A percentile compares a stretch with the other conserved stretches of the same genome.
Evolutionary conservation across 2,888 invertebrate genomes (phyloP).

Genomic region (Lepeophtheirus nordmannii): DNA sequence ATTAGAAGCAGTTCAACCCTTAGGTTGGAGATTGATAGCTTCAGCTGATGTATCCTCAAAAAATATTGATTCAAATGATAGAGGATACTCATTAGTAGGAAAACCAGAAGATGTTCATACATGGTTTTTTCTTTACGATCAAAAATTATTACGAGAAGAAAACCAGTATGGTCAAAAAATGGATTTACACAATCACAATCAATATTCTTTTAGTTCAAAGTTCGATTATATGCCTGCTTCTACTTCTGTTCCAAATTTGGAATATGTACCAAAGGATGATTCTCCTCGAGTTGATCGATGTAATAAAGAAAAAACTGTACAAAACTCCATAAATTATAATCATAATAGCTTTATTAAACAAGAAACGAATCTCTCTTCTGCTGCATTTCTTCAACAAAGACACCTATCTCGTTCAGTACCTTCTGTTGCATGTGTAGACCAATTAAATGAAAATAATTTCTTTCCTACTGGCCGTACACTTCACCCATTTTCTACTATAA

Average conservation of each 20-base stretch:
- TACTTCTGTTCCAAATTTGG: constrained; percentile 19
- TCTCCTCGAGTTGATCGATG: too few species aligned
- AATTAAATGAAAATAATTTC: not conserved
- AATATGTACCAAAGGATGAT: not conserved
- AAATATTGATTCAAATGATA: constrained; percentile 21
- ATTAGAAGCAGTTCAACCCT: constrained; percentile 13
- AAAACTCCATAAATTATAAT: too few species aligned
- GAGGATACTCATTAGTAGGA: constrained; percentile 16
- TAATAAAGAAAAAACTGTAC: too few species aligned
- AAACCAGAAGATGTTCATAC: constrained; percentile 21
- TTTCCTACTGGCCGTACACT: too few species aligned
- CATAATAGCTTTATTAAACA: too few species aligned
- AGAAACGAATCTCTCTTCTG: too few species aligned
- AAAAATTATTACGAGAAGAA: not conserved
- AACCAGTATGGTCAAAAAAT: not conserved
- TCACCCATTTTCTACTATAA: too few species aligned
- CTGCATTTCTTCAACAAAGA: not conserved
- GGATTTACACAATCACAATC: not conserved
- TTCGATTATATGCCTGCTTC: not conserved
- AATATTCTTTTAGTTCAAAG: not conserved
- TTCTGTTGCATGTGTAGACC: constrained; percentile 3
- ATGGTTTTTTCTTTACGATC: constrained; percentile 24
- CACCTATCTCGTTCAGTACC: constrained; percentile 20
- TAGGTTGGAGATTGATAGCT: constrained; percentile 18
- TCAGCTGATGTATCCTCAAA: constrained; percentile 21